Percentiles rank a stretch among this genome's conserved stretches.
Evolutionary conservation across 2,113 vertebrate species (phyloP).

Genomic region (Cyanistes caeruleus): DNA sequence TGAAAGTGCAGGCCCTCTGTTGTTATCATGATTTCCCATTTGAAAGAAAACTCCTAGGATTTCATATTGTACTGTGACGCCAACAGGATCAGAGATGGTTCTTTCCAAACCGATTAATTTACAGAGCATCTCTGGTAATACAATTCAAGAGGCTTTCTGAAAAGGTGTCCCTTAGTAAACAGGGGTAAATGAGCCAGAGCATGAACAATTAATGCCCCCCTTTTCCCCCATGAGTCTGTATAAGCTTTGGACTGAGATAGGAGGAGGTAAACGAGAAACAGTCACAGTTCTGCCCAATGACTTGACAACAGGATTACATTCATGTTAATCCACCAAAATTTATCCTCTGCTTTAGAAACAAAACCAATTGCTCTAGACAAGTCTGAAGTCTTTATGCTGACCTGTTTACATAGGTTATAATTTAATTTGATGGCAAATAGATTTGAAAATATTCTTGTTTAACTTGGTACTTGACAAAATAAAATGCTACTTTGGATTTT

Average conservation of each 20-base stretch:
- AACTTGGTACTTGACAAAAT: not conserved
- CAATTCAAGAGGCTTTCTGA: not conserved
- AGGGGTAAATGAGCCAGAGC: not conserved
- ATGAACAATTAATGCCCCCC: not conserved
- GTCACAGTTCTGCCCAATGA: not conserved
- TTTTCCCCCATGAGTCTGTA: not conserved
- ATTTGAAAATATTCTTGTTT: not conserved
- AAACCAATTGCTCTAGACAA: not conserved
- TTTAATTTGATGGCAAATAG: not conserved
- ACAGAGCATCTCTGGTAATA: not conserved
- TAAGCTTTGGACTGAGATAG: not conserved
- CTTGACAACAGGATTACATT: not conserved
- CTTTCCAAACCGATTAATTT: not conserved
- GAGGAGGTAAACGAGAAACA: not conserved
- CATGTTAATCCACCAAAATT: not conserved
- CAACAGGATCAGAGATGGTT: not conserved
- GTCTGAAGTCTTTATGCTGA: not conserved
- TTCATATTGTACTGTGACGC: rapidly evolving
- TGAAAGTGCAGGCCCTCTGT: not conserved
- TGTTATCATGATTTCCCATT: not conserved
- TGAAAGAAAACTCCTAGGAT: not conserved
- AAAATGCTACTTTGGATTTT: not conserved
- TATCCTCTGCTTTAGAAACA: not conserved
- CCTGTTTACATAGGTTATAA: not conserved
- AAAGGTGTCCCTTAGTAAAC: not conserved